Evolutionary conservation across 2,888 invertebrate genomes (phyloP).

Genomic region (Luperina nickerlii): DNA sequence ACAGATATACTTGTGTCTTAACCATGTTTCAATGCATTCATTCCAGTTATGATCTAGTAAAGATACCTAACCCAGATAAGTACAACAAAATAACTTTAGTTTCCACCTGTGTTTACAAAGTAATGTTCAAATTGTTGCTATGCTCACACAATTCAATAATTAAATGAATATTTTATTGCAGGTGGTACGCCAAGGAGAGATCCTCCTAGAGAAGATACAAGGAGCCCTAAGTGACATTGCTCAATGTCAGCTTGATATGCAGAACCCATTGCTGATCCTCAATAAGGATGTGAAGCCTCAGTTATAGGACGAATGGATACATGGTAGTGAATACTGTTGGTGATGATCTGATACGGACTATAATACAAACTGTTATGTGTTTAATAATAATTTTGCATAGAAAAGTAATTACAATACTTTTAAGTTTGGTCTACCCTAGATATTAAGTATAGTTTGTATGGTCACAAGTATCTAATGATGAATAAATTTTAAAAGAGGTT

Average conservation of each 20-base stretch:
- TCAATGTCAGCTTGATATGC: conserved; percentile 97
- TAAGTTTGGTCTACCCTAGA: not conserved
- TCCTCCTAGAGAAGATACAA: conserved; percentile 96
- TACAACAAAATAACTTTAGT: not conserved
- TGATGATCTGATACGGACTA: conserved; percentile 51
- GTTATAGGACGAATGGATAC: conserved; percentile 78
- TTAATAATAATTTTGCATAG: not conserved
- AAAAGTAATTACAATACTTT: not conserved
- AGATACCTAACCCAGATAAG: not conserved
- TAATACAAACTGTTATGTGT: conserved; percentile 8
- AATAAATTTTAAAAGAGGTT: not conserved
- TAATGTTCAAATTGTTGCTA: not conserved
- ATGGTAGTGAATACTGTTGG: conserved; percentile 61
- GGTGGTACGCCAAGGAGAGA: conserved; percentile 96
- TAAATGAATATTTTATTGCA: conserved; percentile 68
- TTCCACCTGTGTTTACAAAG: not conserved
- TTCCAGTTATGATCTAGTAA: not conserved
- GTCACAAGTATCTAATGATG: not conserved
- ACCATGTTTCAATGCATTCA: not conserved
- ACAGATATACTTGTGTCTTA: not conserved
- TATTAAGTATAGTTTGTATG: conserved; percentile 14
- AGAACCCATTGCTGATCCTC: conserved; percentile 90
- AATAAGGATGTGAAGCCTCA: conserved; percentile 85
- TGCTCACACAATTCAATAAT: not conserved
- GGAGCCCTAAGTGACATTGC: conserved; percentile 97